phyloP scores from a whole-genome alignment of 35 echinoderm and acorn worm genomes.

The Eucidaris tribuloides region DNA sequence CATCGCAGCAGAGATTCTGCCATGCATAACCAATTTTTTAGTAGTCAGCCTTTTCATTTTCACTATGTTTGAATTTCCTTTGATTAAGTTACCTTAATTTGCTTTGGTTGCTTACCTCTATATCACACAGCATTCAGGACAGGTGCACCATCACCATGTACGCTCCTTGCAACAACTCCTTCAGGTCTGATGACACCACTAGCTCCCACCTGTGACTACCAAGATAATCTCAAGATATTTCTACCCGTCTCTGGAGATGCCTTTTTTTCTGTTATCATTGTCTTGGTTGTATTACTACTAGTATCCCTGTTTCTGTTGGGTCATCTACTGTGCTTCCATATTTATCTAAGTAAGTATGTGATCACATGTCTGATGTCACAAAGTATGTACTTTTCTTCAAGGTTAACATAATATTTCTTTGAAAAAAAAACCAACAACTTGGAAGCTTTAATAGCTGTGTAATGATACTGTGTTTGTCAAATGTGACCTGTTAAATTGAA shows the following conservation, averaged over 20 bases:
- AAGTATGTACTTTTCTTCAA: neutral
- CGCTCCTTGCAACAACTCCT: neutral
- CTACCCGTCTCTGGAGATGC: constrained; percentile 53
- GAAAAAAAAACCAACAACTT: neutral
- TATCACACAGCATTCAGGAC: neutral
- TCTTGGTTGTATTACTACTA: constrained; percentile 39
- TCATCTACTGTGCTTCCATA: constrained; percentile 87
- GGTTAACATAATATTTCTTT: neutral
- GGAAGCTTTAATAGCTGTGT: neutral
- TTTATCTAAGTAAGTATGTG: constrained; percentile 87
- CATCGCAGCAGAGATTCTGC: too few species aligned
- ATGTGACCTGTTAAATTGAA: neutral
- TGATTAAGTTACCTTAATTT: neutral
- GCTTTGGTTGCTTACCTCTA: too few species aligned
- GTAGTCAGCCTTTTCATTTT: neutral
- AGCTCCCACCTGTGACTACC: constrained; percentile 33
- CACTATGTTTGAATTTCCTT: neutral
- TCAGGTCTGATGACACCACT: neutral
- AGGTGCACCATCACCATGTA: neutral
- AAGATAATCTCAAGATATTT: constrained; percentile 59
- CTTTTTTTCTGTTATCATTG: constrained; percentile 54
- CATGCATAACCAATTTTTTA: neutral
- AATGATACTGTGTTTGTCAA: neutral
- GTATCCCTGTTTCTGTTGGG: constrained; percentile 57
- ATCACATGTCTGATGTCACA: too few species aligned